phyloP scores from a whole-genome alignment of 1,140 invertebrate genomes.

The Cydia fagiglandana region DNA sequence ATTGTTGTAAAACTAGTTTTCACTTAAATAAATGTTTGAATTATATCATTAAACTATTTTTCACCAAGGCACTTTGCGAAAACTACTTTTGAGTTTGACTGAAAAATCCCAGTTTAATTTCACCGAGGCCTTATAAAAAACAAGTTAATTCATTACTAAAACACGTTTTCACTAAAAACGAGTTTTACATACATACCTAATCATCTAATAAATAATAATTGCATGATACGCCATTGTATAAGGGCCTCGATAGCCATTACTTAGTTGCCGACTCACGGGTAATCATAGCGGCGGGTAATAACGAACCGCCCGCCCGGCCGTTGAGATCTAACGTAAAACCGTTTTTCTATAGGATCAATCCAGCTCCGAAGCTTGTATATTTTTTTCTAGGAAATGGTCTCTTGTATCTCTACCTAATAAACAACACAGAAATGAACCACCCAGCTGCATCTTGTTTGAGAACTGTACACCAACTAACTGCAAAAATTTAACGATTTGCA shows the following conservation, averaged over 20 bases:
- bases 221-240: neutral
- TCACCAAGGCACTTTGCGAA: too few relatives aligned
- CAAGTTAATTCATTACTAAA: too few relatives aligned
- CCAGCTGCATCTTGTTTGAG: neutral
- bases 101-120: too few relatives aligned
- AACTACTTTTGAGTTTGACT: too few relatives aligned
- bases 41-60: too few relatives aligned
- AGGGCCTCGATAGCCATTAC: neutral
- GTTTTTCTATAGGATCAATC: neutral
- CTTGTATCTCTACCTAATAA: neutral
- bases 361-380: neutral
- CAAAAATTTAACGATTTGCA: too few relatives aligned
- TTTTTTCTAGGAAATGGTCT: neutral
- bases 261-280: slow-evolving; percentile 15
- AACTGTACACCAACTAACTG: too few relatives aligned
- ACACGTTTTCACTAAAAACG: too few relatives aligned
- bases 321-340: slow-evolving; percentile 8
- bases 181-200: too few relatives aligned
- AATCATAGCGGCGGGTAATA: slow-evolving; percentile 1
- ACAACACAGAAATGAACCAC: neutral
- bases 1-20: too few relatives aligned
- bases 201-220: neutral
- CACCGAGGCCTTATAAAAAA: too few relatives aligned
- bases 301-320: neutral
- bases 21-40: too few relatives aligned